phyloP scores from a whole-genome alignment of 2,888 invertebrate genomes.

The Heliconius ismenius region DNA sequence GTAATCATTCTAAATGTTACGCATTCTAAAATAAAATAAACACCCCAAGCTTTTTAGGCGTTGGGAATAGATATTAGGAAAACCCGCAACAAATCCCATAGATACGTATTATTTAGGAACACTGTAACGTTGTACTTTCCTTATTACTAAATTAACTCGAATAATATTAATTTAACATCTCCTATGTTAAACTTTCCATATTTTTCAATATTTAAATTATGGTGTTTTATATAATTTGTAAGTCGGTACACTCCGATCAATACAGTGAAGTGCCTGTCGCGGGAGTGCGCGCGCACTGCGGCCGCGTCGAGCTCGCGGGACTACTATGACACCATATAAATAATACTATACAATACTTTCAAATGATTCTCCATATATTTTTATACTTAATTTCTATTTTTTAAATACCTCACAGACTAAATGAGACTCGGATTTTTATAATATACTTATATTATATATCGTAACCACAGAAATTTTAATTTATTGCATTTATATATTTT shows the following conservation, averaged over 20 bases:
- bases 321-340: conserved; percentile 3
- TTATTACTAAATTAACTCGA: background rate
- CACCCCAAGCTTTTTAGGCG: conserved; percentile 64
- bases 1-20: conserved; percentile 30
- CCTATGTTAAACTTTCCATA: background rate
- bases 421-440: conserved; percentile 1
- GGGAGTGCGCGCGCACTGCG: conserved; percentile 4
- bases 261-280: conserved; percentile 16
- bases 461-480: background rate
- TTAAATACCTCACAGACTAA: conserved; percentile 13
- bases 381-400: conserved; percentile 20
- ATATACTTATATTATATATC: background rate
- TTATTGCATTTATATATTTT: background rate
- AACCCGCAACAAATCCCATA: conserved; percentile 48
- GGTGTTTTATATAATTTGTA: background rate
- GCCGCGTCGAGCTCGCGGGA: background rate
- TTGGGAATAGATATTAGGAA: conserved; percentile 55
- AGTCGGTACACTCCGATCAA: conserved; percentile 17
- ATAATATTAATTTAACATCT: background rate
- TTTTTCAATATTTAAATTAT: too few species aligned
- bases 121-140: conserved; percentile 4
- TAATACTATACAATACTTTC: background rate
- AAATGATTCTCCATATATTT: conserved; percentile 18
- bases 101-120: conserved; percentile 24
- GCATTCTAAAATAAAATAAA: conserved; percentile 16